phyloP scores from a whole-genome alignment of 2,113 vertebrate species.

The Rhea pennata region DNA sequence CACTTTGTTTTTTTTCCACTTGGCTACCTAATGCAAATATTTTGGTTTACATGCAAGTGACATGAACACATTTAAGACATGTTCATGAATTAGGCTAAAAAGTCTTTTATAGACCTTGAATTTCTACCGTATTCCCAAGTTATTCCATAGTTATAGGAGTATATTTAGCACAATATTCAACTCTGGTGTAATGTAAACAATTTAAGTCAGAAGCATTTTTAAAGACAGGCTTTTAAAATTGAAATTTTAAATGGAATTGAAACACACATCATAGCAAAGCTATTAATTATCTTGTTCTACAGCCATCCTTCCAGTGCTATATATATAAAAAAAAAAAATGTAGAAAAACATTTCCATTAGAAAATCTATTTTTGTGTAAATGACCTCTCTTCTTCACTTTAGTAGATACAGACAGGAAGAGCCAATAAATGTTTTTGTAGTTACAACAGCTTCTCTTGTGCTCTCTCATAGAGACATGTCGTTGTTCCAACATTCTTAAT shows the following conservation, averaged over 20 bases:
- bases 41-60: background rate
- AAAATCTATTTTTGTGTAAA: background rate
- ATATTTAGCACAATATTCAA: background rate
- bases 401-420: too few relatives aligned
- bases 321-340: background rate
- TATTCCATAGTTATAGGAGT: background rate
- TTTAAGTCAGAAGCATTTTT: background rate
- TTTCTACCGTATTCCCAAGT: background rate
- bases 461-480: background rate
- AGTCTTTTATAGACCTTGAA: background rate
- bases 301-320: background rate
- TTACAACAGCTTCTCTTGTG: background rate
- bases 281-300: background rate
- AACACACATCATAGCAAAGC: background rate
- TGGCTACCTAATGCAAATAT: background rate
- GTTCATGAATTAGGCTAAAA: background rate
- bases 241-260: background rate
- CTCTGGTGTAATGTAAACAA: background rate
- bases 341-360: background rate
- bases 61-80: rapidly evolving
- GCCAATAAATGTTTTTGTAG: too few relatives aligned
- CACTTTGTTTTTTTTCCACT: background rate
- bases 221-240: background rate
- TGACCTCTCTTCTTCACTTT: background rate
- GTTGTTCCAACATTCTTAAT: background rate